Conservation (phyloP, 2,888 invertebrate species). For the Pristionchus japonicus region DNA sequence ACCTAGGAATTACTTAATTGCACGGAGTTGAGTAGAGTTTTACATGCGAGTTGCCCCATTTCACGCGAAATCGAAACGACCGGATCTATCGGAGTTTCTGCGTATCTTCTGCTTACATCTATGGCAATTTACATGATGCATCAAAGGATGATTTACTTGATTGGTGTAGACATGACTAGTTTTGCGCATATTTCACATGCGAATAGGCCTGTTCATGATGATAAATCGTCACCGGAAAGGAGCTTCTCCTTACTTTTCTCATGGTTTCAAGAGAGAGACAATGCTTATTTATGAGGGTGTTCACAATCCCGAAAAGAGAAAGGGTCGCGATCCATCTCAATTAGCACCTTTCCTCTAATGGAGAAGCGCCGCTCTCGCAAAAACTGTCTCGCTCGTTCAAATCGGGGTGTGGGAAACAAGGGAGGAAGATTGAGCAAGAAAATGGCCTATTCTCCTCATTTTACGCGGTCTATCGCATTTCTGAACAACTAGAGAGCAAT, state of each 20-base stretch:
- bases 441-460: not conserved
- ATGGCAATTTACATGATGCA: not conserved
- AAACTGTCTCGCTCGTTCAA: not conserved
- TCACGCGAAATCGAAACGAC: no score
- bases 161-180: not conserved
- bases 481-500: not conserved
- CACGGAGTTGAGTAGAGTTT: no score
- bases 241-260: not conserved
- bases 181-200: not conserved
- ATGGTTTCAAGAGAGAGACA: not conserved
- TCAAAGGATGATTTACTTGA: not conserved
- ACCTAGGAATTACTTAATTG: no score
- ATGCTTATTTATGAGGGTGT: no score
- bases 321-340: constrained; percentile 23
- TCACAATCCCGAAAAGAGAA: not conserved
- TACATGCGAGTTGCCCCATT: no score
- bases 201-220: not conserved
- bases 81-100: not conserved
- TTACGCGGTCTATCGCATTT: not conserved
- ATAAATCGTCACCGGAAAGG: not conserved
- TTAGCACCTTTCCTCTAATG: constrained; percentile 4
- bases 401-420: constrained; percentile 33
- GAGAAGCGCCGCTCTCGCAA: not conserved
- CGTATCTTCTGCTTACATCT: not conserved
- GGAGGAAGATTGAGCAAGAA: not conserved